A percentile compares a stretch with the other conserved stretches of the same genome.
These are phyloP conservation scores for Oscheius sp. DNA, from an alignment of 1,140 invertebrate species.

Conservation along the genomic window DNA sequence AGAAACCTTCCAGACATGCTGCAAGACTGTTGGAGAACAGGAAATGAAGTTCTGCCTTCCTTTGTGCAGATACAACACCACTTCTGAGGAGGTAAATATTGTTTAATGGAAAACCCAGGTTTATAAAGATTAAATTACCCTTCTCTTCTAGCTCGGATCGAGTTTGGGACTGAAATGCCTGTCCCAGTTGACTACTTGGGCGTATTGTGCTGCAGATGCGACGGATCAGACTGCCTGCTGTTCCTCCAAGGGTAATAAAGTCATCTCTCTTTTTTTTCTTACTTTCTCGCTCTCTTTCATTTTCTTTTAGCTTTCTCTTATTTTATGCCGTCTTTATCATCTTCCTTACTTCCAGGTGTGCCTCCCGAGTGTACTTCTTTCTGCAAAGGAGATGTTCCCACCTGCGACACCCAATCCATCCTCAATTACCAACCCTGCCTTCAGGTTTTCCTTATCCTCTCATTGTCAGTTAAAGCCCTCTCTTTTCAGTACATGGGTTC, in stretches of 20 bases:
- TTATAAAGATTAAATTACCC: no score
- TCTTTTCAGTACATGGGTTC: conserved; percentile 44
- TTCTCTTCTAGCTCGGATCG: conserved; percentile 44
- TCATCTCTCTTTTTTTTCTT: no score
- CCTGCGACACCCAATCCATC: conserved; percentile 55
- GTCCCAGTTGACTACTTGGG: conserved; percentile 57
- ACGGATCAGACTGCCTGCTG: conserved; percentile 57
- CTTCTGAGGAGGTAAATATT: conserved; percentile 48
- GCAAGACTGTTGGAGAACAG: conserved; percentile 48
- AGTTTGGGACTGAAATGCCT: conserved; percentile 56
- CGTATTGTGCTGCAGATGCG: conserved; percentile 54
- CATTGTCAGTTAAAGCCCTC: background rate
- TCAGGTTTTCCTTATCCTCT: background rate
- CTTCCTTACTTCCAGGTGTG: conserved; percentile 51
- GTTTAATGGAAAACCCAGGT: background rate
- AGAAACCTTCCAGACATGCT: conserved; percentile 45
- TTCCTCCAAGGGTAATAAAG: conserved; percentile 49
- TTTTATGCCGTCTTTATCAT: background rate
- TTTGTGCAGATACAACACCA: conserved; percentile 57
- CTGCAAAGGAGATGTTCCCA: conserved; percentile 58
- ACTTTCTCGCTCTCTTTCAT: no score
- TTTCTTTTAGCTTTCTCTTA: conserved; percentile 9
- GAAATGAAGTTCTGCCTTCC: conserved; percentile 60
- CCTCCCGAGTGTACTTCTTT: conserved; percentile 52
- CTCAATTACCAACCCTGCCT: conserved; percentile 55